phyloP scores from a whole-genome alignment of 92 coral and sea anemone genomes.

The Phymanthus crucifer region DNA sequence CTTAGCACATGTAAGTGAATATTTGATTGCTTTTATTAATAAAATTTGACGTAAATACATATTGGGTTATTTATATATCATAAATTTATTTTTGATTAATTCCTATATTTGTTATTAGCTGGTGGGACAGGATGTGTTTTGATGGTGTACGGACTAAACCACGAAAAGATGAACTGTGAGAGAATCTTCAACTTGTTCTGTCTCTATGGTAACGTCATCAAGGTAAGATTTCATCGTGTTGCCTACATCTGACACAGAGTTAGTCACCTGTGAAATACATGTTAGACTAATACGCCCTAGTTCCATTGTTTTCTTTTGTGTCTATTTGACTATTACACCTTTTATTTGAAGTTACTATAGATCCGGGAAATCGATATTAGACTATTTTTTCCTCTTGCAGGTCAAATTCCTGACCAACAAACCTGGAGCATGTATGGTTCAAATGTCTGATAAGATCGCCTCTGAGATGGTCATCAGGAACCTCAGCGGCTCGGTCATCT shows the following conservation, averaged over 20 bases:
- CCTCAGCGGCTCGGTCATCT: slow-evolving; percentile 88
- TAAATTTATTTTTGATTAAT: too few relatives aligned
- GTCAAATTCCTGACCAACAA: slow-evolving; percentile 96
- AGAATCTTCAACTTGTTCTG: slow-evolving; percentile 94
- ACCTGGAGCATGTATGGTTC: slow-evolving; percentile 98
- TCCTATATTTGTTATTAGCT: slow-evolving; percentile 13
- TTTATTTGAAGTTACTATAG: too few relatives aligned
- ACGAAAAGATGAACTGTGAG: slow-evolving; percentile 97
- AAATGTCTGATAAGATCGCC: slow-evolving; percentile 98
- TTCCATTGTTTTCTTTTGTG: too few relatives aligned
- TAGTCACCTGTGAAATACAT: not conserved
- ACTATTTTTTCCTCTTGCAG: slow-evolving; percentile 16
- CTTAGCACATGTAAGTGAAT: slow-evolving; percentile 55
- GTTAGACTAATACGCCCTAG: too few relatives aligned
- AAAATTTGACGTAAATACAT: too few relatives aligned
- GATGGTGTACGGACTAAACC: slow-evolving; percentile 95
- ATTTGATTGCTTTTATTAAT: not conserved
- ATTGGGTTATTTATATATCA: not conserved
- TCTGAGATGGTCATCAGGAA: slow-evolving; percentile 98
- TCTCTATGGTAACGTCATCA: slow-evolving; percentile 98
- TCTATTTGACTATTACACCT: too few relatives aligned
- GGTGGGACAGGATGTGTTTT: slow-evolving; percentile 98
- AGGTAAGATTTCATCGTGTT: slow-evolving; percentile 56
- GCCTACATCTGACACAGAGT: too few relatives aligned
- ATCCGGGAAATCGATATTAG: too few relatives aligned